phyloP scores from a whole-genome alignment of 2,888 invertebrate genomes.

The Aproaerema taeniolella region DNA sequence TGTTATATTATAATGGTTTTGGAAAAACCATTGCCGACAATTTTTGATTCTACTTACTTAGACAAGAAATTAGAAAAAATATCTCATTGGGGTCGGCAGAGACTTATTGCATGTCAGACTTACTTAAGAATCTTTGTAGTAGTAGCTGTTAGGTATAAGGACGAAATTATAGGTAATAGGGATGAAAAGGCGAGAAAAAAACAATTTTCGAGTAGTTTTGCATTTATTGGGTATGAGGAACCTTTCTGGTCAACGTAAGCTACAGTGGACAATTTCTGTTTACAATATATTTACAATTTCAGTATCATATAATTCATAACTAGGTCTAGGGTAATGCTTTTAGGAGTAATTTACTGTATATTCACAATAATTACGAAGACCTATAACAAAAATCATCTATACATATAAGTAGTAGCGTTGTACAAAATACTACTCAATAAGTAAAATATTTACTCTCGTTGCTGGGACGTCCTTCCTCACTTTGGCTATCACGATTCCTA shows the following conservation, averaged over 20 bases:
- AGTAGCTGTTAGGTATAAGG: too few relatives aligned
- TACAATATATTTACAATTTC: slow-evolving; percentile 75
- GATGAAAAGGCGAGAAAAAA: slow-evolving; percentile 20
- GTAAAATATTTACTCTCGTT: slow-evolving; percentile 42
- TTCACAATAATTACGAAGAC: slow-evolving; percentile 71
- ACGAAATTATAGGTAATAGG: too few relatives aligned
- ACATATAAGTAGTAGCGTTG: slow-evolving; percentile 71
- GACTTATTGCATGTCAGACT: too few relatives aligned
- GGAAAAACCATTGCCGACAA: too few relatives aligned
- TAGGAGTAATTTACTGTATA: slow-evolving; percentile 67
- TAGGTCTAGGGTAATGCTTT: slow-evolving; percentile 61
- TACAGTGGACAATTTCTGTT: slow-evolving; percentile 73
- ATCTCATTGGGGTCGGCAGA: too few relatives aligned
- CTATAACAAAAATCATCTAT: slow-evolving; percentile 60
- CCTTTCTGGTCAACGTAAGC: slow-evolving; percentile 77
- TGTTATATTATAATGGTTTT: too few relatives aligned
- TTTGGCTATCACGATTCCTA: slow-evolving; percentile 30
- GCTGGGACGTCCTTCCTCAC: slow-evolving; percentile 40
- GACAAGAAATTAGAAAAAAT: too few relatives aligned
- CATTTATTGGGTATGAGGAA: slow-evolving; percentile 78
- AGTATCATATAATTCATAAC: slow-evolving; percentile 67
- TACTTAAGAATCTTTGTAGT: too few relatives aligned
- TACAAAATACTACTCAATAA: slow-evolving; percentile 67
- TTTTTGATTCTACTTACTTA: too few relatives aligned
- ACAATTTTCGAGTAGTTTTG: slow-evolving; percentile 62